Conservation (phyloP, 2,113 vertebrate species). For the Megaptera novaeangliae region DNA sequence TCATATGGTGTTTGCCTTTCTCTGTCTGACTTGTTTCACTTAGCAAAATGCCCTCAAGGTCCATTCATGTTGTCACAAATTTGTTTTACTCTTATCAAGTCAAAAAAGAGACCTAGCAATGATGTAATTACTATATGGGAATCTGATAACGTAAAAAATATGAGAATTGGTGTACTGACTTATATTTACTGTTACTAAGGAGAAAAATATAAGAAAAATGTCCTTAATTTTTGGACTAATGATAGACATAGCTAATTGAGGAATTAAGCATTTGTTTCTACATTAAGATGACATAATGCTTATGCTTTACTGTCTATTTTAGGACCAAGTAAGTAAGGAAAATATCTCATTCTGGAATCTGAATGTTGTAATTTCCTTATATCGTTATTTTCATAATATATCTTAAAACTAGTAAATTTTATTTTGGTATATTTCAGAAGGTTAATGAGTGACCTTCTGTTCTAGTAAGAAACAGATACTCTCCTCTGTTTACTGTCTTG, state of each 20-base stretch:
- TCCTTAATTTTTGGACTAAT: background rate
- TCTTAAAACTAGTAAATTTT: constrained; percentile 1
- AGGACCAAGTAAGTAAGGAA: background rate
- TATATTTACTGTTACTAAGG: background rate
- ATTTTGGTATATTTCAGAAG: constrained; percentile 1
- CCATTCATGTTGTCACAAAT: background rate
- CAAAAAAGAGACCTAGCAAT: background rate
- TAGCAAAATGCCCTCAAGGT: background rate
- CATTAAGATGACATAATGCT: background rate
- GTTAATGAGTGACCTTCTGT: background rate
- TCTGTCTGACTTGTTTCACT: background rate
- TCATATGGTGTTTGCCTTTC: background rate
- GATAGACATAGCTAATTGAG: background rate
- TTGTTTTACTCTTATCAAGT: background rate
- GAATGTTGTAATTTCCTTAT: background rate
- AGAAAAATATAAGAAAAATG: background rate
- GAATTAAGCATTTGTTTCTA: background rate
- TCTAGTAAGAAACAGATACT: constrained; percentile 24
- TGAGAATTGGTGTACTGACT: background rate
- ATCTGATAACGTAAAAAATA: background rate
- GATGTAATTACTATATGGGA: background rate
- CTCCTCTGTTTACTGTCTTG: background rate
- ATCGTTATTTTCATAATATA: background rate
- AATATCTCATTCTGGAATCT: background rate
- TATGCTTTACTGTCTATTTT: background rate